A percentile compares a stretch with the other conserved stretches of the same genome.
phyloP scores from a whole-genome alignment of 2,888 invertebrate genomes.

The Drosophila meridionalis region DNA sequence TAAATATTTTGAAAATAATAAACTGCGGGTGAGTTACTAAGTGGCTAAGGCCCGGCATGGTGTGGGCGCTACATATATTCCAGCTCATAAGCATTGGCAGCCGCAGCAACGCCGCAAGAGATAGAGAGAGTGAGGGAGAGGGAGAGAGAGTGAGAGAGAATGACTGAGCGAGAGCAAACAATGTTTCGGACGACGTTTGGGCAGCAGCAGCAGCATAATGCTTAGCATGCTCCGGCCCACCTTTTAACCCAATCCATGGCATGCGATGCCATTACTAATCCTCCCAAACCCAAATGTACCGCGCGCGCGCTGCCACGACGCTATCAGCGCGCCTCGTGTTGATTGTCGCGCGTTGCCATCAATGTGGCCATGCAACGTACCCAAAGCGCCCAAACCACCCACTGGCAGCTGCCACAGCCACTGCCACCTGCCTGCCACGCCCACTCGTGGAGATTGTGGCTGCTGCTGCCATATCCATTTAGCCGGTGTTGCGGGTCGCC shows the following conservation, averaged over 20 bases:
- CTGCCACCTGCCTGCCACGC: slow-evolving; percentile 12
- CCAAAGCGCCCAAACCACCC: slow-evolving; percentile 5
- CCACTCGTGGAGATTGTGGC: slow-evolving; percentile 3
- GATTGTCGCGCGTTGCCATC: slow-evolving; percentile 76
- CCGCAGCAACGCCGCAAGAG: slow-evolving; percentile 36
- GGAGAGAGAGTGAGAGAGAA: slow-evolving; percentile 20
- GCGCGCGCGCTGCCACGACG: slow-evolving; percentile 50
- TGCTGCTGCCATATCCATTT: slow-evolving; percentile 41
- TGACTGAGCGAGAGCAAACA: slow-evolving; percentile 61
- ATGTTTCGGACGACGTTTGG: slow-evolving; percentile 37
- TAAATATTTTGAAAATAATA: slow-evolving; percentile 84
- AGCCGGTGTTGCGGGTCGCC: slow-evolving; percentile 49
- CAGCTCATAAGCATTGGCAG: slow-evolving; percentile 25
- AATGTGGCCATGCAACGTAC: slow-evolving; percentile 49
- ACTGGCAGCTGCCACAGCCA: background rate
- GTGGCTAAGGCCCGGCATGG: slow-evolving; percentile 55
- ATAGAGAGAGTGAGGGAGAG: slow-evolving; percentile 30
- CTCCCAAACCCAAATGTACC: slow-evolving; percentile 48
- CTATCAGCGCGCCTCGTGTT: slow-evolving; percentile 72
- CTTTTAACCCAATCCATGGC: slow-evolving; percentile 61
- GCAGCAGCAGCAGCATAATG: slow-evolving; percentile 27
- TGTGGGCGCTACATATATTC: slow-evolving; percentile 5
- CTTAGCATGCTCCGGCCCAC: slow-evolving; percentile 36
- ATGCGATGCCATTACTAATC: slow-evolving; percentile 63
- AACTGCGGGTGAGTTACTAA: slow-evolving; percentile 84